Evolutionary conservation across 1,140 invertebrate species (phyloP), one percentile per base, ranked within the genome.

Genomic region (Frieseomelitta varia): DNA sequence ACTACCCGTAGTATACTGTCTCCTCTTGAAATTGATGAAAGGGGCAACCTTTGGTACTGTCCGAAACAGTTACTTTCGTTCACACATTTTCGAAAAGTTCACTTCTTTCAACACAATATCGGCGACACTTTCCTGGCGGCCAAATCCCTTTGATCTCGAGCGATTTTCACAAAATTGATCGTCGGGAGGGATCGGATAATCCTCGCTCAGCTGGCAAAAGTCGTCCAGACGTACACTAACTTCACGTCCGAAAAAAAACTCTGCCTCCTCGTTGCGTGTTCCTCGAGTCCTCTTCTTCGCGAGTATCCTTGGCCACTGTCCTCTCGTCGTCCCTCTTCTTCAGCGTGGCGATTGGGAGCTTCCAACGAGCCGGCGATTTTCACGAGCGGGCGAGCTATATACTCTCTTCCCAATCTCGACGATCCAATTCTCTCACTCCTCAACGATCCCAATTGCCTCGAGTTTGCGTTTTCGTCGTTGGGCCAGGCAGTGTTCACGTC

Each of bases 101-200:
- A 84, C 76, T 84, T 58, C 75, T 68, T 68, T 76, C 39, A 61
- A 84, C 81, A 84, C 81, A 79, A 79, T 55, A 84, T 51, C 53
- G 61, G 69, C 34, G 75, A 63, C 81, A 84, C 81, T 79, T 58
- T 30, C 10, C 53, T 8, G n/a, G 14, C 4, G 55, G 17, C 39
- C 39, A 47, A 47, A 47, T 47, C 39, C 39, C 39, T 47, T 47
- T 8, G 39, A 47, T 47, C 39, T 47, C 39, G 39, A 47, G 14
- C 4, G 55, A 11, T 56, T 24, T 15, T 56, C 73, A 75, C 73
- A 58, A 21, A 14, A 1, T 39, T 17, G 17, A 61, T 47, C 21
- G 24, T 0, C 68, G 14, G 39, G 39, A 30, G 2, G 10, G 15
- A 51, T 11, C 0, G 6, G 12, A 56, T 47, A 47, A n/a, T 56